Evolutionary conservation across 2,888 invertebrate genomes (phyloP), one percentile per base, ranked within the genome.

Genomic region (Agonopterix subpropinquella): DNA sequence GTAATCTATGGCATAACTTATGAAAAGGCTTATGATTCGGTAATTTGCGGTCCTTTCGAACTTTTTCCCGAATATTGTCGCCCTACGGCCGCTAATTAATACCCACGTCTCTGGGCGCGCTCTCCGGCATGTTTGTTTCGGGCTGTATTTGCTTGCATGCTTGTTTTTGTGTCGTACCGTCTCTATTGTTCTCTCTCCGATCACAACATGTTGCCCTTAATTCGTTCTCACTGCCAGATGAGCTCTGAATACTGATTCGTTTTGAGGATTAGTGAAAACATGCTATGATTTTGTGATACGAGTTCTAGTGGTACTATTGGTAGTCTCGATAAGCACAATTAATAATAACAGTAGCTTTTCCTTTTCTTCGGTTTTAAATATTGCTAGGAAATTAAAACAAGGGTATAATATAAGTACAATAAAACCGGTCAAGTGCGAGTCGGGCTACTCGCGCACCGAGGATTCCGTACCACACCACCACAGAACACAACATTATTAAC

Each of bases 1-100:
- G 39, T 11, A 45, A 45, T 45, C 11, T 13, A 28, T 28, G 28
- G 11, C 18, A 39, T 28, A 39, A 39, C 11, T 39, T 11, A 39
- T 11, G 11, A 39, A 39, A 9, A 39, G 39, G 4, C 4, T 11
- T 10, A 10, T n/a, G 11, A n/a, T 39, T 39, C 39, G 39, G n/a
- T n/a, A 39, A 39, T 39, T n/a, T n/a, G 39, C 39, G 28, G 28
- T 28, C 28, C 28, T 28, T 28, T 28, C 39, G 39, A 11, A 39
- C 39, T 39, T 39, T 11, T 39, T 28, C 28, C 28, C 28, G 28
- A 28, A 39, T n/a, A 39, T 42, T 78, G 84, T 83, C 82, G 76
- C 84, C 83, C 83, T 82, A 80, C 73, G 61, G 68, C 64, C 71
- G 76, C 76, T 86, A 86, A 86, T 86, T 85, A 86, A 83, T 82